Percentiles rank a stretch among this genome's conserved stretches.
Evolutionary conservation across 1,140 invertebrate genomes (phyloP).

Genomic region (Drosophila paulistorum): DNA sequence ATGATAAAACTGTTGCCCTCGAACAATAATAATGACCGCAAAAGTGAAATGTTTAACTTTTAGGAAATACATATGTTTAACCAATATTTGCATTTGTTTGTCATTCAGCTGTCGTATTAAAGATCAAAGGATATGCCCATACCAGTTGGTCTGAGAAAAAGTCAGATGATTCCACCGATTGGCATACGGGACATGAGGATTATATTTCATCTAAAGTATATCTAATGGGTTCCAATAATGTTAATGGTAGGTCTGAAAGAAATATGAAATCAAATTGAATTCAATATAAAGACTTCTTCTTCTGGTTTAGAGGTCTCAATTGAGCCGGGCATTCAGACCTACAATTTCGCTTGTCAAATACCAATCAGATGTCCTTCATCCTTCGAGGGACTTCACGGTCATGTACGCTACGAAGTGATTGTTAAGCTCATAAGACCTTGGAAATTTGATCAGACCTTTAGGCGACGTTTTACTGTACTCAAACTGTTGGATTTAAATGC

Average conservation of each 20-base stretch:
- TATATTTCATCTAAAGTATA: constrained; percentile 68
- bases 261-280: neutral
- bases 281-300: constrained; percentile 7
- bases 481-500: constrained; percentile 89
- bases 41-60: neutral
- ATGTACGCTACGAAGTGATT: constrained; percentile 87
- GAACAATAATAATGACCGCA: neutral
- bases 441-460: constrained; percentile 89
- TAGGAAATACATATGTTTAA: neutral
- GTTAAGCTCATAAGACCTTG: constrained; percentile 88
- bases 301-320: constrained; percentile 45
- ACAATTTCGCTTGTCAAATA: constrained; percentile 85
- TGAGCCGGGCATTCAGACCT: constrained; percentile 84
- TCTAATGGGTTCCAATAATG: constrained; percentile 47
- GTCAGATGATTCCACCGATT: constrained; percentile 34
- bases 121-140: constrained; percentile 65
- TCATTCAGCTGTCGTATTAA: constrained; percentile 52
- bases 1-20: neutral
- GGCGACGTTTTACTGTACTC: constrained; percentile 88
- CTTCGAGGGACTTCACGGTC: constrained; percentile 88
- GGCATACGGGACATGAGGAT: constrained; percentile 68
- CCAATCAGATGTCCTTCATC: constrained; percentile 87
- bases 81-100: neutral
- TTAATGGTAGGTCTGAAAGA: constrained; percentile 36
- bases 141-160: constrained; percentile 59